phyloP scores from a whole-genome alignment of 53 echinoderm and acorn worm species.

The Actinopyga echinites region DNA sequence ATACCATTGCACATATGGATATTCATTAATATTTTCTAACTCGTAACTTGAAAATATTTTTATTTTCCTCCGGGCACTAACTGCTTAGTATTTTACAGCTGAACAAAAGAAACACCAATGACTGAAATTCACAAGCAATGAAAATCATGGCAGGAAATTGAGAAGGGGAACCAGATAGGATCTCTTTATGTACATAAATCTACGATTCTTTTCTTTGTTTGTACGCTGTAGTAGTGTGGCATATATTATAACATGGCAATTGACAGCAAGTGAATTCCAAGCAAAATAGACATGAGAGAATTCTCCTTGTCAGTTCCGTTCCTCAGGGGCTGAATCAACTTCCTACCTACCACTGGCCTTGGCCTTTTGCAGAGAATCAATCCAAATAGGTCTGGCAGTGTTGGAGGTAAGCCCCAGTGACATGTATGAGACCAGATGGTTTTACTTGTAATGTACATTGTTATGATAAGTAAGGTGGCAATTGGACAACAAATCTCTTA shows the following conservation, averaged over 20 bases:
- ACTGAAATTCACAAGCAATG: too few species aligned
- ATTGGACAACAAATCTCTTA: slow-evolving; percentile 11
- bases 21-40: too few species aligned
- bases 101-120: too few species aligned
- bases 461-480: slow-evolving; percentile 1
- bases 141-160: slow-evolving; percentile 11
- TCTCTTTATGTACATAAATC: not conserved
- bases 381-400: too few species aligned
- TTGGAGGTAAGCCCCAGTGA: too few species aligned
- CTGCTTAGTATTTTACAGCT: too few species aligned
- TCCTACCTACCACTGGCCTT: slow-evolving; percentile 14
- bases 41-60: too few species aligned
- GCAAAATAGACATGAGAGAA: not conserved
- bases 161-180: slow-evolving; percentile 12
- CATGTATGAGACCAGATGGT: slow-evolving; percentile 19
- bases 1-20: too few species aligned
- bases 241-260: not conserved
- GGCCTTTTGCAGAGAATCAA: slow-evolving; percentile 4
- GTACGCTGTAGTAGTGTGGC: not conserved
- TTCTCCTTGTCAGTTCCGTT: slow-evolving; percentile 22
- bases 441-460: slow-evolving; percentile 22
- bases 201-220: not conserved
- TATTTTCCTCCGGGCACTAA: too few species aligned
- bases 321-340: slow-evolving; percentile 30
- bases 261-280: too few species aligned